Evolutionary conservation across 2,113 vertebrate species (phyloP).

Genomic region (Rostratula benghalensis): DNA sequence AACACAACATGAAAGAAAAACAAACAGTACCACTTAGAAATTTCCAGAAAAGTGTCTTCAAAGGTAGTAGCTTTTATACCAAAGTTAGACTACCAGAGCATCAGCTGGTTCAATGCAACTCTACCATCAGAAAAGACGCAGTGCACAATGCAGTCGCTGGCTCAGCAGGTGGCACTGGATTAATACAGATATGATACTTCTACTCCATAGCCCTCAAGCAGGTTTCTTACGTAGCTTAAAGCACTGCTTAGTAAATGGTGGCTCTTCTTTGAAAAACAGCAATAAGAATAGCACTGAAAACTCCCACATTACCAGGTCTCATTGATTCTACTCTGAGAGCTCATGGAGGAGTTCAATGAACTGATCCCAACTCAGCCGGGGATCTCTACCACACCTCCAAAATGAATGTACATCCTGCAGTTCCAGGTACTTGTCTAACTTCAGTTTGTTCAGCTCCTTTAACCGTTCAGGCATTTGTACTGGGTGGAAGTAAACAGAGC

Average conservation of each 20-base stretch:
- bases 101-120: background rate
- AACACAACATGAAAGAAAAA: background rate
- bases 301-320: background rate
- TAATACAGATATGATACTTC: background rate
- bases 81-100: background rate
- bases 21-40: background rate
- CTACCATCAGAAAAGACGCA: background rate
- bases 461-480: background rate
- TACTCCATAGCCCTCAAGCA: background rate
- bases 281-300: background rate
- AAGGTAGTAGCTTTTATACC: background rate
- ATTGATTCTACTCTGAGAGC: background rate
- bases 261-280: background rate
- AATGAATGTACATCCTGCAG: background rate
- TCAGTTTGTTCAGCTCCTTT: background rate
- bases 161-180: constrained; percentile 59
- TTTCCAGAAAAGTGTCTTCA: background rate
- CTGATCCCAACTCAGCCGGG: background rate
- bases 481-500: background rate
- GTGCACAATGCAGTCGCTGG: constrained; percentile 21
- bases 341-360: background rate
- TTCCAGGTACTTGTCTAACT: background rate
- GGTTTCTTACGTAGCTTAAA: background rate
- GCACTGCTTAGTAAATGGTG: background rate
- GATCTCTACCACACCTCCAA: background rate